These are phyloP conservation scores for Prorops nasuta DNA, from an alignment of 1,140 invertebrate species.

Conservation along the genomic window DNA sequence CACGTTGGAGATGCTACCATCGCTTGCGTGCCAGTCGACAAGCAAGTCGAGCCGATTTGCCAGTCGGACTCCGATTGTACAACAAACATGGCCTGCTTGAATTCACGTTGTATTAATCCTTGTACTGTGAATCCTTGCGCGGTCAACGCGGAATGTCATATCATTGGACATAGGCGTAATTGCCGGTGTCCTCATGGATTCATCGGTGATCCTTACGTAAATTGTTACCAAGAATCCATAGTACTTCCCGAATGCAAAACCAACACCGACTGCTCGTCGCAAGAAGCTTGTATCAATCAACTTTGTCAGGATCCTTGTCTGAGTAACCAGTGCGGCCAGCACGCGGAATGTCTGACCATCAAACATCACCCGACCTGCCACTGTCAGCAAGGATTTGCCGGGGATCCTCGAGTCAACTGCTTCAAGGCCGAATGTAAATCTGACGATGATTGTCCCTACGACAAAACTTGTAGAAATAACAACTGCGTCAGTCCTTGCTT, in stretches of 20 bases:
- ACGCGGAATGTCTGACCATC: conserved; percentile 73
- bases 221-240: conserved; percentile 66
- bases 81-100: conserved; percentile 68
- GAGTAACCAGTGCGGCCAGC: conserved; percentile 74
- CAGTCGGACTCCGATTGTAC: conserved; percentile 68
- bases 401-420: conserved; percentile 81
- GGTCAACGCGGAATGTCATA: conserved; percentile 73
- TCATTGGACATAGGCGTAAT: conserved; percentile 71
- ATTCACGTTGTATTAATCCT: conserved; percentile 73
- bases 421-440: conserved; percentile 83
- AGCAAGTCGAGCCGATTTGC: conserved; percentile 64
- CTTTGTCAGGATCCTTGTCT: conserved; percentile 80
- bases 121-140: conserved; percentile 79
- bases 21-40: conserved; percentile 65
- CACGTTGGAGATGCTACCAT: conserved; percentile 81
- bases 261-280: conserved; percentile 71
- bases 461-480: conserved; percentile 76
- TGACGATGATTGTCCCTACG: conserved; percentile 82
- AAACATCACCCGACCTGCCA: conserved; percentile 76
- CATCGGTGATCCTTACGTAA: conserved; percentile 77
- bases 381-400: conserved; percentile 80
- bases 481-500: conserved; percentile 80
- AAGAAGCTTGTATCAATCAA: conserved; percentile 75
- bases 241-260: conserved; percentile 65
- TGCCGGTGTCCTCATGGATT: conserved; percentile 76